These are phyloP conservation scores for Ectemnius continuus DNA, from an alignment of 2,888 invertebrate species.

Conservation along the genomic window DNA sequence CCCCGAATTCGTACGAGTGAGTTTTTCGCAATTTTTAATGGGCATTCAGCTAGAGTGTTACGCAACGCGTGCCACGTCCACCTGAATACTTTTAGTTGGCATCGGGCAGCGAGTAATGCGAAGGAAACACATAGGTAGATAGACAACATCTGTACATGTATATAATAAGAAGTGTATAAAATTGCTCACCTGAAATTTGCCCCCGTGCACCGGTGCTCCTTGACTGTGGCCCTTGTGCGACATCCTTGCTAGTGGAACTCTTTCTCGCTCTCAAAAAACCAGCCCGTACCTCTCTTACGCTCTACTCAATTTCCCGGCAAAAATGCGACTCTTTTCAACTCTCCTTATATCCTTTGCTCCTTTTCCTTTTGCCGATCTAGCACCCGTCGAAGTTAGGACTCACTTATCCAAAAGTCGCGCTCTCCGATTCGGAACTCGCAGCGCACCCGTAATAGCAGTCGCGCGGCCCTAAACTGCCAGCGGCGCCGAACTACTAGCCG, in stretches of 20 bases:
- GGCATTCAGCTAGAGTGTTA: not conserved
- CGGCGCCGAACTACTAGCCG: not conserved
- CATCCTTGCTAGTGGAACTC: conserved; percentile 58
- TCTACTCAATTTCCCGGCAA: conserved; percentile 7
- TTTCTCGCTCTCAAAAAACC: conserved; percentile 5
- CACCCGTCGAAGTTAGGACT: conserved; percentile 6
- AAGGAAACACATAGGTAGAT: not conserved
- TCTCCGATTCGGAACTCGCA: not conserved
- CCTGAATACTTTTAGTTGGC: not conserved
- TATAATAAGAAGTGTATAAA: not conserved
- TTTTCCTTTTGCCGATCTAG: conserved; percentile 30
- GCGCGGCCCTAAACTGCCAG: not conserved
- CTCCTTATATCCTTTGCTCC: not conserved
- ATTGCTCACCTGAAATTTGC: conserved; percentile 72
- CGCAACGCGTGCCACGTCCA: conserved; percentile 1
- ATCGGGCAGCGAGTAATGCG: not conserved
- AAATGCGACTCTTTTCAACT: conserved; percentile 9
- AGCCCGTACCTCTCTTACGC: conserved; percentile 21
- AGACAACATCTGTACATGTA: too few species aligned
- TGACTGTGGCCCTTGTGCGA: conserved; percentile 69
- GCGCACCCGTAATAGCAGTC: not conserved
- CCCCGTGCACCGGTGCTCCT: conserved; percentile 70
- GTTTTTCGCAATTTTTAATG: not conserved
- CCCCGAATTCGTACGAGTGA: not conserved
- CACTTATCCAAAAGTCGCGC: conserved; percentile 23